Base-by-base conservation (phyloP, 92 coral and sea anemone genomes). In the Pocillopora meandrina region DNA sequence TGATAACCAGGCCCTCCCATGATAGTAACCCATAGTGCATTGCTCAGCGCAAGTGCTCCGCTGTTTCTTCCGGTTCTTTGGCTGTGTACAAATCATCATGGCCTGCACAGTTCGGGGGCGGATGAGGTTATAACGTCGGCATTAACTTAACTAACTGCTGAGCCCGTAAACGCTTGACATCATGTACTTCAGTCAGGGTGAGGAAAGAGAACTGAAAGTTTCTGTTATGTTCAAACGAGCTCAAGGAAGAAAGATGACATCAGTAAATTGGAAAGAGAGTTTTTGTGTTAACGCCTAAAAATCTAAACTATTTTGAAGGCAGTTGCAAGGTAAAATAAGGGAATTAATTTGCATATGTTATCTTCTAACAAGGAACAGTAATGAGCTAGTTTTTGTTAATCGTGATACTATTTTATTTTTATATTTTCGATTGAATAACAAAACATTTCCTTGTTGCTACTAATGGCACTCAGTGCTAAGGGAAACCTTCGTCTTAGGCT, bases 221-320 rank as follows among this genome's bases (percentile, higher is more conserved):
- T 92, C 84, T 56, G 84, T 88, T n/a, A 90, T 96, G 94, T 88
- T 79, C 78, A 96, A 96, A 87, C 97, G 99, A 36, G 95, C 99
- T 35, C 98, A 92, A 83, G 99, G 99, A 35, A 96, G 88, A 80
- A 93, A 90, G 74, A 96, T 96, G 80, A 88, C 96, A 9, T 81
- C 93, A 49, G 78, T 92, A 21, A 96, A 96, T 90, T 96, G 98
- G 96, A 96, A 96, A 82, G 99, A 92, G 99, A 65, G 95, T 94
- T 73, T 96, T 96, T 70, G 98, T 96, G 33, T 89, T 96, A 42
- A 96, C 99, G 35, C 99, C 93, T n/a, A 89, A 92, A 72, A 82
- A 84, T 71, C 87, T 96, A 15, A 86, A 90, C 78, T 96, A 96
- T 71, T 92, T 82, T 84, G 99, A 92, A 84, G 99, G 99, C 60